These are phyloP conservation scores for Botia almorhae DNA, from an alignment of 2,797 vertebrate species.

Conservation along the genomic window DNA sequence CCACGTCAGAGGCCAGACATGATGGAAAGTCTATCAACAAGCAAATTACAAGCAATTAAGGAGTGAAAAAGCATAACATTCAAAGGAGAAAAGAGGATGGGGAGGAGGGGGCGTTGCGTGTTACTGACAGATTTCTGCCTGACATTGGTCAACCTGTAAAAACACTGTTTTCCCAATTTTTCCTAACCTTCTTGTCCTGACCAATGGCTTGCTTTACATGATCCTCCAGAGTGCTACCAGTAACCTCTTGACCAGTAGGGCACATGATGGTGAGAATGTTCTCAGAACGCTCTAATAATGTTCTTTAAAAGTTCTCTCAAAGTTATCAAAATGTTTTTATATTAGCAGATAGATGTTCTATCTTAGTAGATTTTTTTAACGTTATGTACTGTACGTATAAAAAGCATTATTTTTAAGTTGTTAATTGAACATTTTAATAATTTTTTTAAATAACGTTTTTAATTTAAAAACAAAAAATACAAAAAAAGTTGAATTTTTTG, in stretches of 20 bases:
- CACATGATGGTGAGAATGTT: neutral
- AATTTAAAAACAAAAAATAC: no score
- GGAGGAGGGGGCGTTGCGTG: slow-evolving; percentile 20
- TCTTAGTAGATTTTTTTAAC: no score
- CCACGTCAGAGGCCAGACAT: slow-evolving; percentile 71
- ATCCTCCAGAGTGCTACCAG: slow-evolving; percentile 51
- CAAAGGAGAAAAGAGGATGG: slow-evolving; percentile 73
- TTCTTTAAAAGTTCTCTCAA: no score
- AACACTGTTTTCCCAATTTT: slow-evolving; percentile 64
- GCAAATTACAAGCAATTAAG: slow-evolving; percentile 80
- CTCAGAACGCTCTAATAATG: no score
- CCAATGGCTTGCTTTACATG: slow-evolving; percentile 61
- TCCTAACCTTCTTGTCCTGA: slow-evolving; percentile 72
- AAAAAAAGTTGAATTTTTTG: no score
- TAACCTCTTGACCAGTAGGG: slow-evolving; percentile 52
- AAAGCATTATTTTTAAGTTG: no score
- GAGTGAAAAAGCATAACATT: slow-evolving; percentile 79
- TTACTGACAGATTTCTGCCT: slow-evolving; percentile 19
- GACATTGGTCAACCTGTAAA: slow-evolving; percentile 43
- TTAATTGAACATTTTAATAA: no score
- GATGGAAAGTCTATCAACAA: slow-evolving; percentile 74
- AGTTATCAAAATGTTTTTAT: no score
- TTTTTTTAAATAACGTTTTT: no score
- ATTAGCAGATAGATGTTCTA: no score
- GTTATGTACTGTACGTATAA: no score